A percentile compares a stretch with the other conserved stretches of the same genome.
Evolutionary conservation across 1,140 invertebrate species (phyloP).

Genomic region (Nasonia giraulti): DNA sequence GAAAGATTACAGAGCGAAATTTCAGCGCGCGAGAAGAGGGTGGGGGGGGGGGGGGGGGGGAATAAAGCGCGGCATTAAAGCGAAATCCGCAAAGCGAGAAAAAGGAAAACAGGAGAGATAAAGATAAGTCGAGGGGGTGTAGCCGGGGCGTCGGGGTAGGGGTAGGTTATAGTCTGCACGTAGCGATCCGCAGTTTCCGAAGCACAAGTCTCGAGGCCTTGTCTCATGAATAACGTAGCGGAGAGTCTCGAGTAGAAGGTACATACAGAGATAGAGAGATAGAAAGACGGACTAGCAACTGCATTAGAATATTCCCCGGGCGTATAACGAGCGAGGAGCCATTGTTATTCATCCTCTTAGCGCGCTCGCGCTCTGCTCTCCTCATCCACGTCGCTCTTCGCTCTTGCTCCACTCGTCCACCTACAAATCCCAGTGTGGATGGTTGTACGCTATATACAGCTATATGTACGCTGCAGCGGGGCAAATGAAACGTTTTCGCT

Average conservation of each 20-base stretch:
- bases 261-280: background rate
- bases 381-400: background rate
- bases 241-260: background rate
- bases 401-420: too few species aligned
- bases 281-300: background rate
- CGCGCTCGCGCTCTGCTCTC: slow-evolving; percentile 22
- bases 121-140: too few species aligned
- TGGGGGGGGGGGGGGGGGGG: background rate
- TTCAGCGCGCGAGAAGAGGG: background rate
- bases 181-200: slow-evolving; percentile 50
- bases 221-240: slow-evolving; percentile 62
- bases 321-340: slow-evolving; percentile 60
- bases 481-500: background rate
- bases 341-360: slow-evolving; percentile 59
- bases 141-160: background rate
- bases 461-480: too few species aligned
- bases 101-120: background rate
- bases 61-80: slow-evolving; percentile 16
- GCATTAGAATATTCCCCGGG: slow-evolving; percentile 62
- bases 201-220: slow-evolving; percentile 49
- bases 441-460: background rate
- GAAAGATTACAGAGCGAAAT: background rate
- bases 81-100: background rate
- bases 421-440: too few species aligned
- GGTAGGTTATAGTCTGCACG: background rate